A percentile compares a stretch with the other conserved stretches of the same genome.
Conservation (phyloP, 2,113 vertebrate species). For the Lepisosteus osseus region DNA sequence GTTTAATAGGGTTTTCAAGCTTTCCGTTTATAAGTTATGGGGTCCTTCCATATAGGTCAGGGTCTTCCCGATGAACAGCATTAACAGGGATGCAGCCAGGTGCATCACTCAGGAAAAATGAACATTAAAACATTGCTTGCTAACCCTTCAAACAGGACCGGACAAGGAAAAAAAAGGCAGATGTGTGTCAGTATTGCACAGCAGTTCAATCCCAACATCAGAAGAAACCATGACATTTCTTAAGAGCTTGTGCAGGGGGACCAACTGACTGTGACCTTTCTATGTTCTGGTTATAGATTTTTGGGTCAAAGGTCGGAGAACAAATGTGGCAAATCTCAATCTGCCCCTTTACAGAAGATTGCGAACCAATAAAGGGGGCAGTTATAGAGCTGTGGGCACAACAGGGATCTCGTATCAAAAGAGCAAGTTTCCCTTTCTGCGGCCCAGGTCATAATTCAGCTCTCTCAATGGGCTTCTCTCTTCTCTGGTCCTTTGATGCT, state of each 20-base stretch:
- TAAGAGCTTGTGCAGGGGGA: conserved; percentile 1
- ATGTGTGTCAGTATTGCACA: conserved; percentile 1
- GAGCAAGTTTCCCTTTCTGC: conserved; percentile 33
- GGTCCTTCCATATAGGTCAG: too few species aligned
- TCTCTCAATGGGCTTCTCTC: conserved; percentile 34
- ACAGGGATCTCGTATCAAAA: conserved; percentile 18
- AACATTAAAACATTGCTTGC: not conserved
- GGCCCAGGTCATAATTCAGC: conserved; percentile 47
- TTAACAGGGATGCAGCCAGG: not conserved
- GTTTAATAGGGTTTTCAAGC: too few species aligned
- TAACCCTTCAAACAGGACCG: not conserved
- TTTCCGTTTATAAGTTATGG: too few species aligned
- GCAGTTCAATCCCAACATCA: conserved; percentile 5
- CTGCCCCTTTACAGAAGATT: not conserved
- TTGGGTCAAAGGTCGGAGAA: conserved; percentile 12
- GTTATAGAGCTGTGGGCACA: not conserved
- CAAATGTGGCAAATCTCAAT: not conserved
- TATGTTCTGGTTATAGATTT: not conserved
- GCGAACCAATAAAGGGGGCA: not conserved
- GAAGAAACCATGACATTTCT: conserved; percentile 1
- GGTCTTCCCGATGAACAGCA: not conserved
- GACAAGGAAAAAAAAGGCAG: not conserved
- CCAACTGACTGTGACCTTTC: not conserved
- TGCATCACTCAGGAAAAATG: not conserved
- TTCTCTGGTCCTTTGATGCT: conserved; percentile 53